These are phyloP conservation scores for Pterobdella sp. DNA, from an alignment of 2,888 invertebrate species.

Conservation along the genomic window DNA sequence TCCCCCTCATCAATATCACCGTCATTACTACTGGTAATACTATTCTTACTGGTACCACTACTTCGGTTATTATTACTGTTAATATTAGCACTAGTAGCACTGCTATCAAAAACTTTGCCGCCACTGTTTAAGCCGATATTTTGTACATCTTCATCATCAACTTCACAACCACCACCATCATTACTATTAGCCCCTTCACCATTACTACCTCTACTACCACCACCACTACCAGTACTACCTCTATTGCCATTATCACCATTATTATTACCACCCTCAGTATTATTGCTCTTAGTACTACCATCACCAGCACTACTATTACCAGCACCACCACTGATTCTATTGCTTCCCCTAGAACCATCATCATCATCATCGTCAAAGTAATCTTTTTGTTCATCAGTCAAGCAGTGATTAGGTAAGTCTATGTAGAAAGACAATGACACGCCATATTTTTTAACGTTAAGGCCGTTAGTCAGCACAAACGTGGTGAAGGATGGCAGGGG, in stretches of 20 bases:
- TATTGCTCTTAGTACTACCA: background rate
- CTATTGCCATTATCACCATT: background rate
- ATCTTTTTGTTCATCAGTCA: slow-evolving; percentile 15
- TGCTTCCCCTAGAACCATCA: background rate
- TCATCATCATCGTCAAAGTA: slow-evolving; percentile 19
- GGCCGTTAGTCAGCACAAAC: slow-evolving; percentile 25
- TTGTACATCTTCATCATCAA: background rate
- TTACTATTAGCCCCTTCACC: background rate
- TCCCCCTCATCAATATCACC: too few species aligned
- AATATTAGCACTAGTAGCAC: too few species aligned
- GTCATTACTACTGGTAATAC: too few species aligned
- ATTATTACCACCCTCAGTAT: background rate
- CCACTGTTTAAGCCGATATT: background rate
- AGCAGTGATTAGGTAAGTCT: slow-evolving; percentile 11
- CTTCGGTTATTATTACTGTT: too few species aligned
- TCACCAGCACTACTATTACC: background rate
- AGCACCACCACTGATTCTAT: background rate
- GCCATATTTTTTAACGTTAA: slow-evolving; percentile 25
- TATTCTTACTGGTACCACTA: too few species aligned
- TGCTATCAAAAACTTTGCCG: too few species aligned
- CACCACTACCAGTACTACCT: background rate
- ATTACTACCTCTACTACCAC: background rate
- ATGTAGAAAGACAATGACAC: slow-evolving; percentile 28
- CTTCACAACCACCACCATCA: background rate
- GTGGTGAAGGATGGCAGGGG: slow-evolving; percentile 29